Evolutionary conservation across 92 coral and sea anemone genomes (phyloP).

Genomic region (Blastomussa wellsi): DNA sequence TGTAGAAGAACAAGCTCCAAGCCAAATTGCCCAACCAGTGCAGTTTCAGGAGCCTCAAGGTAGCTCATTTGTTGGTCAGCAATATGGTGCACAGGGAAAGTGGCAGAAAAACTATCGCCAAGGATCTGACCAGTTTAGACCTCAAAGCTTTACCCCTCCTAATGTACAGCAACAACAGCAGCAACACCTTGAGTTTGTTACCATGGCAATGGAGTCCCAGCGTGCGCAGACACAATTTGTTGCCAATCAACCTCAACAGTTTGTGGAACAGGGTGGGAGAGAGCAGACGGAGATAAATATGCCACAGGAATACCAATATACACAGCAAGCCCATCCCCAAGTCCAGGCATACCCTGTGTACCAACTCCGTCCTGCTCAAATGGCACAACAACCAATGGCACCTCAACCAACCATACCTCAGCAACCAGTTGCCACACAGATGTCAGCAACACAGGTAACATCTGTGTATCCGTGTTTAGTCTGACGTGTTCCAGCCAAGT

Average conservation of each 20-base stretch:
- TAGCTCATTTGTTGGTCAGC: slow-evolving; percentile 16
- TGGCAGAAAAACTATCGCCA: slow-evolving; percentile 40
- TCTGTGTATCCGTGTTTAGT: background rate
- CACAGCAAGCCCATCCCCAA: slow-evolving; percentile 52
- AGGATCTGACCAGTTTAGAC: slow-evolving; percentile 36
- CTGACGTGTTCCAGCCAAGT: too few species aligned
- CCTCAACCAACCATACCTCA: slow-evolving; percentile 72
- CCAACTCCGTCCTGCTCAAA: slow-evolving; percentile 77
- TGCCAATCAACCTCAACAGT: slow-evolving; percentile 51
- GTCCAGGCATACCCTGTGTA: slow-evolving; percentile 78
- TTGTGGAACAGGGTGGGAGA: slow-evolving; percentile 57
- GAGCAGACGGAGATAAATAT: slow-evolving; percentile 53
- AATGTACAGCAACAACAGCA: slow-evolving; percentile 45
- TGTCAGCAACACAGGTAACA: slow-evolving; percentile 68
- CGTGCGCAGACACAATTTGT: slow-evolving; percentile 52
- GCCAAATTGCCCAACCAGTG: background rate
- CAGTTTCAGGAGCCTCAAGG: slow-evolving; percentile 34
- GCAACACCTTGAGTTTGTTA: slow-evolving; percentile 42
- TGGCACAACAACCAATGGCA: slow-evolving; percentile 71
- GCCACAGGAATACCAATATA: slow-evolving; percentile 61
- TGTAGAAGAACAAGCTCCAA: slow-evolving; percentile 17
- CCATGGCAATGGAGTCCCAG: slow-evolving; percentile 43
- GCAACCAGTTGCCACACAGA: slow-evolving; percentile 68
- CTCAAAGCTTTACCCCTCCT: slow-evolving; percentile 31
- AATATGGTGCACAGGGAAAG: slow-evolving; percentile 22